Base-by-base conservation (phyloP, 2,797 vertebrate genomes). In the Chelon auratus region DNA sequence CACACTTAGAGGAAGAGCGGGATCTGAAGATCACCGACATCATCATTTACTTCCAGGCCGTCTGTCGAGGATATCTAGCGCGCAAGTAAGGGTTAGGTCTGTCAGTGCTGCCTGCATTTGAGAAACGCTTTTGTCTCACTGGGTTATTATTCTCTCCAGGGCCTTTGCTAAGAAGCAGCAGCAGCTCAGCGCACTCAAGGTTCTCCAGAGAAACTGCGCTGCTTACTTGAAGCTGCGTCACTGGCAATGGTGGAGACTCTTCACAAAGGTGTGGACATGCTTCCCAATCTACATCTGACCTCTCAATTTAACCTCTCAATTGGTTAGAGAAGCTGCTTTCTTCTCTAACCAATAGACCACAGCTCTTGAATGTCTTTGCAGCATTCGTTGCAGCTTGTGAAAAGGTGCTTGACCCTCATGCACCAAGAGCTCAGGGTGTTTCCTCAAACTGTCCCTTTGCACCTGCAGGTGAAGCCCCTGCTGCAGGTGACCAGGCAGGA, bases 241-340 rank as follows among this genome's bases (percentile, higher is more conserved):
- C 88, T 99, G 98, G 98, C 98, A 99, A 90, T 99, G 98, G 98
- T 99, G 98, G 97, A 95, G 97, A 20, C 96, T 99, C 67, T 99
- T 99, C 94, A 99, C 98, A 0, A 99, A 99, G 96, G 98, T 98
- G 68, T n/a, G 82, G 26, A 45, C 42, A 47, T n/a, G 1, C 2
- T n/a, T 47, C 17, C 5, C 9, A n/a, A 47, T n/a, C 45, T 47
- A 18, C 17, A 48, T 30, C 30, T 30, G 9, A 9, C 8, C 37
- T 12, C 12, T 12, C 3, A 39, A 39, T 4, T 14, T 53, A 22
- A 22, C 22, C n/a, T 24, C 3, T 24, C 24, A 24, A 24, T 24
- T 24, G 24, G n/a, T n/a, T n/a, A n/a, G n/a, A n/a, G n/a, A n/a
- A n/a, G n/a, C n/a, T n/a, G n/a, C n/a, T n/a, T n/a, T n/a, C n/a